phyloP scores from a whole-genome alignment of 2,113 vertebrate genomes.

The Barnardius zonarius region DNA sequence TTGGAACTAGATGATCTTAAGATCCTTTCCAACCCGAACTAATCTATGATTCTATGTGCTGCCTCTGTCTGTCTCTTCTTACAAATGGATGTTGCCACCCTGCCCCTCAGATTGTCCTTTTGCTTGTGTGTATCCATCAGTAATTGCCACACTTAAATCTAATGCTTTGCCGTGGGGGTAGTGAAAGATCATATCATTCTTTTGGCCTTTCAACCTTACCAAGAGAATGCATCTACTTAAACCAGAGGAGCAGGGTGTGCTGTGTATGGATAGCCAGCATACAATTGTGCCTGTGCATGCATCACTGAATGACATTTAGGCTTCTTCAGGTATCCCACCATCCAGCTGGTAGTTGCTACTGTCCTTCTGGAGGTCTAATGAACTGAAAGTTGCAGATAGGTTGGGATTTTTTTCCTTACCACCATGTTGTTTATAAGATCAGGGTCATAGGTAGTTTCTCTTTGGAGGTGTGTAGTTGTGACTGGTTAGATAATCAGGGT shows the following conservation, averaged over 20 bases:
- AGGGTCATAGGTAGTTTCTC: neutral
- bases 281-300: neutral
- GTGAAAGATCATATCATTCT: neutral
- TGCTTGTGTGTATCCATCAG: neutral
- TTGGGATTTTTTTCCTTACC: neutral
- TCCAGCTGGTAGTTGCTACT: neutral
- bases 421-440: neutral
- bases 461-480: neutral
- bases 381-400: neutral
- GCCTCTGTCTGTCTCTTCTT: neutral
- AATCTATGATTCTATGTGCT: neutral
- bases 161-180: neutral
- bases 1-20: no score
- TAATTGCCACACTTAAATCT: neutral
- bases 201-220: neutral
- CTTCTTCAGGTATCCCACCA: neutral
- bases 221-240: neutral
- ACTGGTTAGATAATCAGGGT: slow-evolving; percentile 39
- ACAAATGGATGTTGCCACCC: neutral
- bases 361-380: neutral
- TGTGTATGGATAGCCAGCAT: neutral
- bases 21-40: no score
- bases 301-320: neutral
- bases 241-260: neutral
- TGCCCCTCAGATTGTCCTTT: neutral